These are phyloP conservation scores for Mixornis gularis DNA, from an alignment of 2,113 vertebrate genomes.

Conservation along the genomic window DNA sequence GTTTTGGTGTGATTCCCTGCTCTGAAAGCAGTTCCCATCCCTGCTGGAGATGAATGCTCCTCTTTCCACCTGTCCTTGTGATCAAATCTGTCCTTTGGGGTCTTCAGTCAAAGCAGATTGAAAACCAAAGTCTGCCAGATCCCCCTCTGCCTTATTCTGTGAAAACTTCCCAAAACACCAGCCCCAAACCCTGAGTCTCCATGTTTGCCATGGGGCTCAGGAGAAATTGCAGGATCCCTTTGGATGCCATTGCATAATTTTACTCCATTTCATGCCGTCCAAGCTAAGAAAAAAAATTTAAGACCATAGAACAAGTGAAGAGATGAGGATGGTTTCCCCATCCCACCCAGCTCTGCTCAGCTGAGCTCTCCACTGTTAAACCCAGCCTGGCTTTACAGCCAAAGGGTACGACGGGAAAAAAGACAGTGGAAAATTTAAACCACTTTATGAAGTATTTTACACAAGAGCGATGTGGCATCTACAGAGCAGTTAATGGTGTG, in stretches of 20 bases:
- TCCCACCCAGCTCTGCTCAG: neutral
- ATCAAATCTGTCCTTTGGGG: neutral
- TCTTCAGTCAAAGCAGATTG: neutral
- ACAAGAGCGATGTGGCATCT: neutral
- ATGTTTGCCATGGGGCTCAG: rapidly evolving
- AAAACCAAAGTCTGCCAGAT: neutral
- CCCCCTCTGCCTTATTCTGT: neutral
- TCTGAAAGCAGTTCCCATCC: neutral
- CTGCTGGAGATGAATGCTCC: neutral
- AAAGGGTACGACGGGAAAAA: neutral
- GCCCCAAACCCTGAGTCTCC: neutral
- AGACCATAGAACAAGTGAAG: neutral
- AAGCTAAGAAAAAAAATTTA: neutral
- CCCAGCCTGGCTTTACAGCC: neutral
- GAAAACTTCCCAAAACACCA: neutral
- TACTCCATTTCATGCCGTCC: neutral
- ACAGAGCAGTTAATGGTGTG: neutral
- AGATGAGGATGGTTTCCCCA: neutral
- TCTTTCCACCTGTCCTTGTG: rapidly evolving
- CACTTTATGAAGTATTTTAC: neutral
- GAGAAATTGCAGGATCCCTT: neutral
- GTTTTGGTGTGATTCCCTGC: neutral
- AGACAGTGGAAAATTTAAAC: neutral
- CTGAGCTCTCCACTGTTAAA: neutral
- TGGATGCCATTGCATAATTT: neutral